These are phyloP conservation scores for Prolemur simus DNA, from an alignment of 2,113 vertebrate genomes.

Conservation along the genomic window DNA sequence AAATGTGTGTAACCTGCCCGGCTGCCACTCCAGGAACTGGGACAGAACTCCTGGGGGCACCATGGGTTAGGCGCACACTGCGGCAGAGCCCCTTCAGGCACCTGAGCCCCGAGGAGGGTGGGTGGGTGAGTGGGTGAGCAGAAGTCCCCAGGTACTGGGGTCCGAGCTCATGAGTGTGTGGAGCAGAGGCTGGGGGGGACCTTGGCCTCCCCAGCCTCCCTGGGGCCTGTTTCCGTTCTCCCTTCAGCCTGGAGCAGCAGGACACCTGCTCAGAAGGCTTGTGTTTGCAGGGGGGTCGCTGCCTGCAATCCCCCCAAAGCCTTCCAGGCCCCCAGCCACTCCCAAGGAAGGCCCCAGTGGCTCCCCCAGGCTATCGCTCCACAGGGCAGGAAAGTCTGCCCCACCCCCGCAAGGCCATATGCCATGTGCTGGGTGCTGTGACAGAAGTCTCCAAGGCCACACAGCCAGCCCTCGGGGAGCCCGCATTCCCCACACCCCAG, in stretches of 20 bases:
- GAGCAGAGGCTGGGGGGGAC: too few relatives aligned
- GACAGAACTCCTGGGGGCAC: slow-evolving; percentile 58
- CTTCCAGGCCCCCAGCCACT: background rate
- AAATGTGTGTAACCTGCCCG: slow-evolving; percentile 69
- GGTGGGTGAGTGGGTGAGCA: accelerated
- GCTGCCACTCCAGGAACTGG: slow-evolving; percentile 66
- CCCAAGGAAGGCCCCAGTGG: background rate
- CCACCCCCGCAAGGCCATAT: background rate
- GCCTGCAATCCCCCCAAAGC: too few relatives aligned
- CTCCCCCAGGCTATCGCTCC: background rate
- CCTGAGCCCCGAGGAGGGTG: background rate
- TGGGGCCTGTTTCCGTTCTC: background rate
- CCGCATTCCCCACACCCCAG: accelerated
- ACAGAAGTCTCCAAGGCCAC: background rate
- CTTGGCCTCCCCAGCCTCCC: background rate
- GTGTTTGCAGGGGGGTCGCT: background rate
- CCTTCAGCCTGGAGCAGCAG: background rate
- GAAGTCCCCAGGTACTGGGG: too few relatives aligned
- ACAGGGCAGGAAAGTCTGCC: background rate
- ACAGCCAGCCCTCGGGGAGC: background rate
- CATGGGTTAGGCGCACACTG: background rate
- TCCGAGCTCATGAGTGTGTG: too few relatives aligned
- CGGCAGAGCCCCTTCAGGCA: background rate
- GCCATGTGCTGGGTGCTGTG: accelerated
- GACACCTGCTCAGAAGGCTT: background rate